Evolutionary conservation across 2,113 vertebrate species (phyloP).

Genomic region (Xenopus borealis): DNA sequence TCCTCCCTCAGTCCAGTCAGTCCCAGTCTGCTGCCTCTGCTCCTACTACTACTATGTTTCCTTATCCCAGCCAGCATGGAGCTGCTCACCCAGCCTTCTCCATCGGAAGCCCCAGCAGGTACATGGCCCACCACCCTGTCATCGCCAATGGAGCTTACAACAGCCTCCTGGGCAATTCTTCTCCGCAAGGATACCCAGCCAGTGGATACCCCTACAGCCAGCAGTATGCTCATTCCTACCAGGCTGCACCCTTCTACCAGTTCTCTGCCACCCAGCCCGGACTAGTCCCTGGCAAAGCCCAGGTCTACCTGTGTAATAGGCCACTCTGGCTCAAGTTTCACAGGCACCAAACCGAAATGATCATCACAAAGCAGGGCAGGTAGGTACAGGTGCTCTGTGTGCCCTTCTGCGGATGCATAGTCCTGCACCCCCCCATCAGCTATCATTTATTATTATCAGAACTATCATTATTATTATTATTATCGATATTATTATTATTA

Average conservation of each 20-base stretch:
- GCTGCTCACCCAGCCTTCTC: conserved; percentile 94
- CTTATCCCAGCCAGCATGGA: conserved; percentile 95
- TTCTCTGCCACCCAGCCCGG: conserved; percentile 93
- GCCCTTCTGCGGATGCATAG: too few species aligned
- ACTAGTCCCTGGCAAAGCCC: conserved; percentile 93
- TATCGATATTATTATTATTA: too few species aligned
- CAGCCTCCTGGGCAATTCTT: conserved; percentile 91
- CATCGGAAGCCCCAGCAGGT: conserved; percentile 93
- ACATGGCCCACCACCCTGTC: conserved; percentile 97
- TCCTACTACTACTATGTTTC: conserved; percentile 95
- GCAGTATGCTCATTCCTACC: conserved; percentile 96
- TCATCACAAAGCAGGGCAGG: conserved; percentile 98
- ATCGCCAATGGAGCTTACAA: conserved; percentile 98
- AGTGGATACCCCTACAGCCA: conserved; percentile 96
- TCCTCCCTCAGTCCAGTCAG: conserved; percentile 93
- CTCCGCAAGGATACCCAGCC: conserved; percentile 88
- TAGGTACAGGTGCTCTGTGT: conserved; percentile 60
- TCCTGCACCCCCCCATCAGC: too few species aligned
- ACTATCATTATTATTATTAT: not conserved
- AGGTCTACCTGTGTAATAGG: conserved; percentile 99
- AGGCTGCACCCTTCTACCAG: conserved; percentile 97
- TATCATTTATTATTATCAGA: not conserved
- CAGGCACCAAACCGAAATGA: conserved; percentile 98
- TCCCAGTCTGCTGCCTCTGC: conserved; percentile 86
- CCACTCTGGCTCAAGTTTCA: conserved; percentile 99